These are phyloP conservation scores for Heliconius charithonia DNA, from an alignment of 2,888 invertebrate species.

Conservation along the genomic window DNA sequence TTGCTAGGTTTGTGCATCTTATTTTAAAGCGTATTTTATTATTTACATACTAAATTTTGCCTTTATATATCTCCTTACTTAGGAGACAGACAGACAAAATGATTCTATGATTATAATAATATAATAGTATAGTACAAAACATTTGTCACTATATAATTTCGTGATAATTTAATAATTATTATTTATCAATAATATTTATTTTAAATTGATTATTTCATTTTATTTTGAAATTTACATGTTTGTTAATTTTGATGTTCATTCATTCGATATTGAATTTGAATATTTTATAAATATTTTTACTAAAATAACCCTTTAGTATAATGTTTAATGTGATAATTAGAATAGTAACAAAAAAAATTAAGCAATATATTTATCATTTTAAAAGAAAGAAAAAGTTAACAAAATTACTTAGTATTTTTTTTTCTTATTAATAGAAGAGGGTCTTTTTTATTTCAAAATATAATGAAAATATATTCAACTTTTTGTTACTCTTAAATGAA, in stretches of 20 bases:
- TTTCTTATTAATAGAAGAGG: too few relatives aligned
- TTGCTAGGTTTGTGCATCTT: conserved; percentile 58
- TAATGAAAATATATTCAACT: too few relatives aligned
- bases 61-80: background rate
- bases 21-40: conserved; percentile 62
- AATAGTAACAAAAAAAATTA: too few relatives aligned
- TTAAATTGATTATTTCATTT: conserved; percentile 4
- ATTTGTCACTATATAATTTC: conserved; percentile 65
- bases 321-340: too few relatives aligned
- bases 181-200: conserved; percentile 54
- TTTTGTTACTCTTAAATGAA: too few relatives aligned
- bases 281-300: background rate
- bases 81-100: conserved; percentile 2
- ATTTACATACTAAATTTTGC: conserved; percentile 42
- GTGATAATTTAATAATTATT: conserved; percentile 64
- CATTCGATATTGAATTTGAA: conserved; percentile 10
- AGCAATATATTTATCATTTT: too few relatives aligned
- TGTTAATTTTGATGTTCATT: conserved; percentile 18
- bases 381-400: too few relatives aligned
- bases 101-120: conserved; percentile 34
- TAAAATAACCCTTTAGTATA: background rate
- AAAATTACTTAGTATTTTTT: too few relatives aligned
- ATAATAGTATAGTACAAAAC: conserved; percentile 67
- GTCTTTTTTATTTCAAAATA: too few relatives aligned
- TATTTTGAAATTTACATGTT: conserved; percentile 46